Base-by-base conservation (phyloP, 2,113 vertebrate species). In the Elaphurus davidianus region DNA sequence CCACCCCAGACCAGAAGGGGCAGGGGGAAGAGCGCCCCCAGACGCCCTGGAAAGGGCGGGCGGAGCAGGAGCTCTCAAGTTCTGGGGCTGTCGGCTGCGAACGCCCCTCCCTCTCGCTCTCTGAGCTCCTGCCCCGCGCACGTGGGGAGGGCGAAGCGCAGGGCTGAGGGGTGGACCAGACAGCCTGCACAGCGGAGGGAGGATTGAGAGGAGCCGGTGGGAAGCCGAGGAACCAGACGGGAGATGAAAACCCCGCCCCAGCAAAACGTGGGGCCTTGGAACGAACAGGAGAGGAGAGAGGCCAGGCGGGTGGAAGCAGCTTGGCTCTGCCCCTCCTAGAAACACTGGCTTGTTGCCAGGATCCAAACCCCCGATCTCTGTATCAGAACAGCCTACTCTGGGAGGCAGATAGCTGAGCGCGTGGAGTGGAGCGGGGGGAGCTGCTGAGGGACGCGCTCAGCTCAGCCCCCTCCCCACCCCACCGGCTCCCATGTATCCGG, bases 401-500 rank as follows among this genome's bases (percentile, higher is more conserved):
- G 64, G 64, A 52, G 33, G 88, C 87, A 47, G 78, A 7, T 12
- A 3, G 0, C 52, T 19, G 60, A 81, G 59, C 0, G 0, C 5
- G 1, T 54, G 6, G 21, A 9, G 17, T 7, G 5, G 43, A 45
- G 43, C 43, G 1, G 11, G 50, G 50, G 5, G 6, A 33, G 30
- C 7, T 21, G 10, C 15, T 43, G 67, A 47, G 11, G 47, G 16
- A 15, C 1, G 27, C 3, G 47, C 86, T n/a, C 79, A n/a, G 50
- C 2, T 0, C 0, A 0, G 57, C 13, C 40, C 4, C 85, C 47
- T 11, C 55, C 19, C n/a, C 3, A 0, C 45, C 36, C 17, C 21
- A 50, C 78, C 54, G 1, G 59, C 78, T 50, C 47, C 93, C 47
- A 23, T 30, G 2, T 4, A 16, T 14, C 96, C 7, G 23, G 76